Evolutionary conservation across 2,797 vertebrate species (phyloP).

Genomic region (Sebastes trivittatus): DNA sequence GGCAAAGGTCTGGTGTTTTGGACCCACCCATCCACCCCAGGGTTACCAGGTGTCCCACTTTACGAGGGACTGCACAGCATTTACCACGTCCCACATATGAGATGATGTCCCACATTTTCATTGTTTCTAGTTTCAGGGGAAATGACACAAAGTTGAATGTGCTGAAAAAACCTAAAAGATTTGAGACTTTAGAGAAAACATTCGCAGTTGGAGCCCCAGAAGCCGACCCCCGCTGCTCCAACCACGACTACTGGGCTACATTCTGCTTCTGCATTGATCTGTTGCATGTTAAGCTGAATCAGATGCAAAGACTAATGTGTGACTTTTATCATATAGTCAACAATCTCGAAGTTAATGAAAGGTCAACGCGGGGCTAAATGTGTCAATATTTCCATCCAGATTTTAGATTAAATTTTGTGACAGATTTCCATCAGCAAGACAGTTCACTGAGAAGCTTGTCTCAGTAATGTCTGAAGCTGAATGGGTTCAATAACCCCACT

Average conservation of each 20-base stretch:
- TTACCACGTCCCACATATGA: no score
- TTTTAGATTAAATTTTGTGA: not conserved
- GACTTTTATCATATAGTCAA: not conserved
- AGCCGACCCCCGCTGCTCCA: no score
- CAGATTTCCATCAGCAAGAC: slow-evolving; percentile 15
- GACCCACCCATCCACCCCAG: no score
- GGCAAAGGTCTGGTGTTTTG: no score
- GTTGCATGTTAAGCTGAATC: not conserved
- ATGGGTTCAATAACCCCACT: slow-evolving; percentile 56
- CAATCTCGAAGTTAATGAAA: not conserved
- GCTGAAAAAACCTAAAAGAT: no score
- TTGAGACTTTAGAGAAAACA: no score
- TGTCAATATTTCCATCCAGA: not conserved
- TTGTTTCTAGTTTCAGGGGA: no score
- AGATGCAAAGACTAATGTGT: not conserved
- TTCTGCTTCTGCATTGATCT: not conserved
- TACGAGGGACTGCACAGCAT: no score
- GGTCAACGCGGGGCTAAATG: not conserved
- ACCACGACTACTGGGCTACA: not conserved
- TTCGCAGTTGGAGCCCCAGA: no score
- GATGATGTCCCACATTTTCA: no score
- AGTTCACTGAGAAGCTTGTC: slow-evolving; percentile 5
- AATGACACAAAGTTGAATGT: no score
- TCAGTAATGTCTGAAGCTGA: slow-evolving; percentile 36
- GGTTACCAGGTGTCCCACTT: no score